phyloP scores from a whole-genome alignment of 2,113 vertebrate genomes.

The Barbus barbus region DNA sequence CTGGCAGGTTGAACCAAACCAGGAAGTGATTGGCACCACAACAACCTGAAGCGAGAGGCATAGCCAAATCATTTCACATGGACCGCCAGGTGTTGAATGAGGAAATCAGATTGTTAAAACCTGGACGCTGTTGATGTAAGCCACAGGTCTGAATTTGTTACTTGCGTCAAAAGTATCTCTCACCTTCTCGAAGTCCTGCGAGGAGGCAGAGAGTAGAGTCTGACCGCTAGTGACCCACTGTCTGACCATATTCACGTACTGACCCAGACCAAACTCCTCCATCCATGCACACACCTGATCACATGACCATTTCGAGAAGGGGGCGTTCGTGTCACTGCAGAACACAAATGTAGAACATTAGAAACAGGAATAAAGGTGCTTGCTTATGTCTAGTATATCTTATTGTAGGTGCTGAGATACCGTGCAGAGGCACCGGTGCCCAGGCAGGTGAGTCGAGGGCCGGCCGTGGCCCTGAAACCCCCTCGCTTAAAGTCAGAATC shows the following conservation, averaged over 20 bases:
- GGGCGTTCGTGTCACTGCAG: slow-evolving; percentile 74
- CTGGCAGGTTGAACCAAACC: slow-evolving; percentile 58
- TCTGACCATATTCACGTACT: slow-evolving; percentile 84
- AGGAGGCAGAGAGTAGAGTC: slow-evolving; percentile 82
- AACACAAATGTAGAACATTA: background rate
- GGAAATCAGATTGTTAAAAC: background rate
- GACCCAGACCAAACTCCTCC: slow-evolving; percentile 88
- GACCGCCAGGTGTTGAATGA: slow-evolving; percentile 15
- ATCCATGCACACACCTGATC: slow-evolving; percentile 94
- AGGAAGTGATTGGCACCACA: slow-evolving; percentile 35
- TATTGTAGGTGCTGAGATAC: slow-evolving; percentile 30
- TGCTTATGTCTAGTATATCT: background rate
- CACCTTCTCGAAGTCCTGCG: slow-evolving; percentile 95
- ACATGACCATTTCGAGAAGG: slow-evolving; percentile 89
- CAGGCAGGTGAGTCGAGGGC: slow-evolving; percentile 83
- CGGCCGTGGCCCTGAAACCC: slow-evolving; percentile 89
- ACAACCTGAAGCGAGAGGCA: background rate
- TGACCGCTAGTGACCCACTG: slow-evolving; percentile 90
- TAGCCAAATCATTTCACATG: slow-evolving; percentile 12
- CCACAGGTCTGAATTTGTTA: background rate
- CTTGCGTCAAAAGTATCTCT: background rate
- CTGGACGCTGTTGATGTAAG: background rate
- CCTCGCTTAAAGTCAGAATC: slow-evolving; percentile 89
- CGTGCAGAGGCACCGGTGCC: slow-evolving; percentile 56
- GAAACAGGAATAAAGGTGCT: background rate